phyloP scores from a whole-genome alignment of 53 echinoderm and acorn worm species.

The Pentamera pediparva region DNA sequence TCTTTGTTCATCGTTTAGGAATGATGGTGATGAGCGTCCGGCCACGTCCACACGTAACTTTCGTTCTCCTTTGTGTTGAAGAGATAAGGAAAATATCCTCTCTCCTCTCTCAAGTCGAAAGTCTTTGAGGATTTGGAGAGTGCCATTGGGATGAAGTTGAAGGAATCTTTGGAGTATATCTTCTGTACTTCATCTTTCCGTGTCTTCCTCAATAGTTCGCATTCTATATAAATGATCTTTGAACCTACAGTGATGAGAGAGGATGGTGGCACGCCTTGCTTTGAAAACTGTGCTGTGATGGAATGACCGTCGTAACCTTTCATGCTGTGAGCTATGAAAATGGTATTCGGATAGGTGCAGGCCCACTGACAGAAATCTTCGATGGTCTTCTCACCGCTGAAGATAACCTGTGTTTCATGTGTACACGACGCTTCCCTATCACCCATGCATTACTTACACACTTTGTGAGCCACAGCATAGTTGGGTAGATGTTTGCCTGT shows the following conservation, averaged over 20 bases:
- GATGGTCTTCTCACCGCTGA: neutral
- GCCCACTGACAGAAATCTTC: neutral
- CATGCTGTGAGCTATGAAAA: constrained; percentile 43
- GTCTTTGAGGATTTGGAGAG: constrained; percentile 13
- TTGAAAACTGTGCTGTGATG: neutral
- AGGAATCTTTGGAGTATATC: constrained; percentile 39
- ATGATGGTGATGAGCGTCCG: neutral
- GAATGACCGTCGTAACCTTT: constrained; percentile 25
- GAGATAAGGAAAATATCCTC: constrained; percentile 32
- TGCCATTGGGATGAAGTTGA: constrained; percentile 41
- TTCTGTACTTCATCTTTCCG: neutral
- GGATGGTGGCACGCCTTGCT: neutral
- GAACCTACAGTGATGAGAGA: neutral
- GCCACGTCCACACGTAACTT: neutral
- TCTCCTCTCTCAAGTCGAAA: constrained; percentile 12
- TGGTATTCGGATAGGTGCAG: neutral
- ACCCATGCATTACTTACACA: neutral
- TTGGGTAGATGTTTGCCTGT: neutral
- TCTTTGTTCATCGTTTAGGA: constrained; percentile 5
- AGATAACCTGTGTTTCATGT: neutral
- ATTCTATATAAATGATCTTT: neutral
- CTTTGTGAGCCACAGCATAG: neutral
- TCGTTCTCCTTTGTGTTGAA: constrained; percentile 23
- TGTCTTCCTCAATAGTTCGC: neutral
- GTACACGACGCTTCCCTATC: neutral